Conservation (phyloP, 2,888 invertebrate genomes). For the Zele albiditarsus region DNA sequence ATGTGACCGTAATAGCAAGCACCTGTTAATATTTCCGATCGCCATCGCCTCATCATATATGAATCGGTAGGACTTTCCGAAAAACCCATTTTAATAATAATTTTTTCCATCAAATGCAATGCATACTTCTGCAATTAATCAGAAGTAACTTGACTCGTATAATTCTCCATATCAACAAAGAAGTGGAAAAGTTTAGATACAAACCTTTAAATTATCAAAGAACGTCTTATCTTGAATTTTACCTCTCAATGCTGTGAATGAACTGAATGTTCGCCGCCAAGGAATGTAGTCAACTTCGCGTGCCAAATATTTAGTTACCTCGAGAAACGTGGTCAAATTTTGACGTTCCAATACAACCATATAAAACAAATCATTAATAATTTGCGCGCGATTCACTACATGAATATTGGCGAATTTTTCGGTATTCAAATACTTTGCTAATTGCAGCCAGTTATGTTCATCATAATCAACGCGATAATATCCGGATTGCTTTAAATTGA, state of each 20-base stretch:
- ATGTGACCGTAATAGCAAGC: conserved; percentile 69
- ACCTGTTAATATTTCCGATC: conserved; percentile 63
- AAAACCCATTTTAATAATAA: conserved; percentile 45
- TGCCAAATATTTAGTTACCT: conserved; percentile 76
- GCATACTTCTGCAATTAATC: conserved; percentile 42
- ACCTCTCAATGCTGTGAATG: conserved; percentile 37
- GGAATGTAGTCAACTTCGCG: conserved; percentile 80
- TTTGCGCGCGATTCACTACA: conserved; percentile 82
- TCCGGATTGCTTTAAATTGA: conserved; percentile 70
- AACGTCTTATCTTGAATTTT: conserved; percentile 40
- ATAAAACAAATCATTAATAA: conserved; percentile 84
- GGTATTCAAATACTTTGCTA: conserved; percentile 73
- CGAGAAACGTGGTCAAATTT: conserved; percentile 71
- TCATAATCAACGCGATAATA: conserved; percentile 78
- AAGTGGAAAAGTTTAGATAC: too few relatives aligned
- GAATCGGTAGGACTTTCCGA: conserved; percentile 41
- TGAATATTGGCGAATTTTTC: conserved; percentile 75
- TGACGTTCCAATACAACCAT: conserved; percentile 73
- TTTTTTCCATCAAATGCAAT: conserved; percentile 44
- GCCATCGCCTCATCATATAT: conserved; percentile 59
- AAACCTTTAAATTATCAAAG: conserved; percentile 44
- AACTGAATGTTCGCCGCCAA: conserved; percentile 74
- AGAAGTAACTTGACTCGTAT: too few relatives aligned
- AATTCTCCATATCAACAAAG: too few relatives aligned
- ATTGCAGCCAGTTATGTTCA: conserved; percentile 77